Conservation (phyloP, 64 coral and sea anemone species). For the Stichodactyla helianthus region DNA sequence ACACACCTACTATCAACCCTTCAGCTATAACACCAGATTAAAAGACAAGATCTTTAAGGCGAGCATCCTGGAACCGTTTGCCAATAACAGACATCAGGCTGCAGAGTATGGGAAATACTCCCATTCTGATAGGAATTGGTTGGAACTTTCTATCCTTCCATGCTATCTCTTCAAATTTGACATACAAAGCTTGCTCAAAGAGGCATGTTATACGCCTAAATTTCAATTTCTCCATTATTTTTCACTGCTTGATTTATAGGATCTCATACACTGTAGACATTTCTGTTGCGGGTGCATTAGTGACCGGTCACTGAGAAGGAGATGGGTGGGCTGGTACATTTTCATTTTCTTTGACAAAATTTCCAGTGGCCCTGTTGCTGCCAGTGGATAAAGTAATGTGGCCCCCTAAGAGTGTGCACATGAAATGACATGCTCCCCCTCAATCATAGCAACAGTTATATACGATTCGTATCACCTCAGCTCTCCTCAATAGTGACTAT, state of each 20-base stretch:
- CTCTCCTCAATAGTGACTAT: too few species aligned
- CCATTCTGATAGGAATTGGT: constrained; percentile 12
- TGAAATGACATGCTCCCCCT: too few species aligned
- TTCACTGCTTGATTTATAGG: constrained; percentile 8
- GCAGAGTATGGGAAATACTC: constrained; percentile 25
- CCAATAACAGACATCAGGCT: constrained; percentile 48
- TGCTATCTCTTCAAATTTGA: constrained; percentile 8
- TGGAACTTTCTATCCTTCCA: constrained; percentile 18
- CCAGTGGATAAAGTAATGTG: too few species aligned
- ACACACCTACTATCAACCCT: constrained; percentile 25
- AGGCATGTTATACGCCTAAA: constrained; percentile 30
- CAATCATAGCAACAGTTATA: too few species aligned
- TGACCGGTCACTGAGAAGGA: too few species aligned
- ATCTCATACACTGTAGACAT: constrained; percentile 42
- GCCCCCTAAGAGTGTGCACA: too few species aligned
- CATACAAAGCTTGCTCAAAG: constrained; percentile 50
- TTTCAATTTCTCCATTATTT: constrained; percentile 19
- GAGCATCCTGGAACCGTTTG: constrained; percentile 53
- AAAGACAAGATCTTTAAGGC: background rate
- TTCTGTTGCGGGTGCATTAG: constrained; percentile 35
- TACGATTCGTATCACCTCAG: too few species aligned
- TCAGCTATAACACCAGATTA: constrained; percentile 18
- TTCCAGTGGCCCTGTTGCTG: too few species aligned
- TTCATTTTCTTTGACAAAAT: too few species aligned
- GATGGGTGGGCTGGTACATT: too few species aligned